phyloP scores from a whole-genome alignment of 2,797 vertebrate genomes.

The Enteromius radiatus region DNA sequence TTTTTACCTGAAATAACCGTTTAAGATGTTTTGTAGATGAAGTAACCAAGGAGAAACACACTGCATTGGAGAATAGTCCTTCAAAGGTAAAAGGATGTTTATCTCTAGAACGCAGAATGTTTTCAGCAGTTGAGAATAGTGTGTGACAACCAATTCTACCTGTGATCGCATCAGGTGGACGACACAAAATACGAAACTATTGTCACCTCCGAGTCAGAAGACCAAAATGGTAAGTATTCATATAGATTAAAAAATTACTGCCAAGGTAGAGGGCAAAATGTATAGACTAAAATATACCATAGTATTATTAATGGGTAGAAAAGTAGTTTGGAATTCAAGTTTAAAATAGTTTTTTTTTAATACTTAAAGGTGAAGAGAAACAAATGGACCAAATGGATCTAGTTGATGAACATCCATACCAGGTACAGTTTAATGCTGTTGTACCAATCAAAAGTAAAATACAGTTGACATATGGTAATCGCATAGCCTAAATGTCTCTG shows the following conservation, averaged over 20 bases:
- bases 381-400: neutral
- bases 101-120: neutral
- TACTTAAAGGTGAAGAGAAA: conserved; percentile 3
- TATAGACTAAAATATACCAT: neutral
- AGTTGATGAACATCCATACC: conserved; percentile 3
- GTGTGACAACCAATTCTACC: neutral
- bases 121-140: neutral
- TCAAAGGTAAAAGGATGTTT: conserved; percentile 25
- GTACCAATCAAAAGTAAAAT: neutral
- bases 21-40: conserved; percentile 12
- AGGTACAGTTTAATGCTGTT: conserved; percentile 41
- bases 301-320: neutral
- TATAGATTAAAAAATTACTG: neutral
- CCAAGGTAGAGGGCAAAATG: neutral
- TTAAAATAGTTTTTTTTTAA: conserved; percentile 43
- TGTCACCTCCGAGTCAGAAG: neutral
- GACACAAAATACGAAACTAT: neutral
- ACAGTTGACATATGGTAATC: neutral
- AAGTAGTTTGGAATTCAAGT: neutral
- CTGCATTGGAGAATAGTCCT: neutral
- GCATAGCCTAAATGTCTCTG: neutral
- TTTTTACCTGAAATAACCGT: neutral
- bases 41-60: neutral
- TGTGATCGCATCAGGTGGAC: conserved; percentile 19
- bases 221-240: conserved; percentile 31